phyloP scores from a whole-genome alignment of 2,888 invertebrate species.

The Bombyx huttoni region DNA sequence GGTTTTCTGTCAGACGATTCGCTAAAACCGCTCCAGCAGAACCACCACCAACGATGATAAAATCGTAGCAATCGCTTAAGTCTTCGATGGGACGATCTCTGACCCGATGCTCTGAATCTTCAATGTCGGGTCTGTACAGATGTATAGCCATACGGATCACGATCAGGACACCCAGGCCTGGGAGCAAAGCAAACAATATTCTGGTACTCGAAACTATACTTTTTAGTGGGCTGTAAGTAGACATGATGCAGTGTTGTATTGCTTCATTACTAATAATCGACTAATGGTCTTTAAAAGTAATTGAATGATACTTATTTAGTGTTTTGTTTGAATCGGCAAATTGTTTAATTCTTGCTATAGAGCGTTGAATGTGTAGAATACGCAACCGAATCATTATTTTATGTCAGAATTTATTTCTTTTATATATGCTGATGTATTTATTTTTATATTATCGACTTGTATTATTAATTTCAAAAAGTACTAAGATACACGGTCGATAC shows the following conservation, averaged over 20 bases:
- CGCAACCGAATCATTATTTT: conserved; percentile 5
- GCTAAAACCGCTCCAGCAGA: conserved; percentile 87
- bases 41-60: conserved; percentile 85
- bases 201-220: conserved; percentile 73
- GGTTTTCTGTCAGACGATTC: conserved; percentile 81
- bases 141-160: conserved; percentile 76
- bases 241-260: conserved; percentile 21
- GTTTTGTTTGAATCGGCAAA: conserved; percentile 19
- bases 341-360: conserved; percentile 21
- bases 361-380: conserved; percentile 22
- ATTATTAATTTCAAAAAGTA: no score
- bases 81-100: conserved; percentile 64
- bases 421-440: neutral
- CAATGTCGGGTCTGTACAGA: conserved; percentile 78
- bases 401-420: conserved; percentile 8
- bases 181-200: conserved; percentile 76
- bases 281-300: conserved; percentile 12
- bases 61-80: conserved; percentile 79
- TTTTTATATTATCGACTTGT: no score
- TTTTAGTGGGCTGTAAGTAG: conserved; percentile 27
- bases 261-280: conserved; percentile 2
- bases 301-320: conserved; percentile 21
- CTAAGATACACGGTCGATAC: no score
- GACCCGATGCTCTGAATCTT: conserved; percentile 76
- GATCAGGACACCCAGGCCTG: conserved; percentile 76